Evolutionary conservation across 2,113 vertebrate genomes (phyloP).

Genomic region (Labeo catla): DNA sequence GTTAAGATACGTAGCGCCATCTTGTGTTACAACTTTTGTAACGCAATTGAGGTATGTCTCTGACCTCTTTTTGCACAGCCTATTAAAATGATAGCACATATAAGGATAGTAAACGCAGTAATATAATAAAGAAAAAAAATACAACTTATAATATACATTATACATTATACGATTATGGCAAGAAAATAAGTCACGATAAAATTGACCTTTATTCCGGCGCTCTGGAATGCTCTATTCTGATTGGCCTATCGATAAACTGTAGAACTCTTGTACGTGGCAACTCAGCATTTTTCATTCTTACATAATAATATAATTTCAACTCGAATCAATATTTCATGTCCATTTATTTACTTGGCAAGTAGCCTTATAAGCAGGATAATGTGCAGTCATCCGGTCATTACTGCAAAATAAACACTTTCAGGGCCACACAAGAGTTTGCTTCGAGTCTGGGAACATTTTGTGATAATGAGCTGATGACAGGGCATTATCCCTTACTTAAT

Average conservation of each 20-base stretch:
- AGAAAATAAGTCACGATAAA: background rate
- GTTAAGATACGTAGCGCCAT: conserved; percentile 19
- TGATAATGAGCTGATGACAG: background rate
- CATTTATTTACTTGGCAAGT: conserved; percentile 11
- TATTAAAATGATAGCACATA: background rate
- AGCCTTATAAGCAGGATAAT: background rate
- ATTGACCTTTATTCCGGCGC: background rate
- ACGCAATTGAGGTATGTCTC: background rate
- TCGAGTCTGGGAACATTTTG: background rate
- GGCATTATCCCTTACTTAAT: background rate
- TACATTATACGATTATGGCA: background rate
- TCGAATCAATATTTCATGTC: background rate
- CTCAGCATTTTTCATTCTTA: background rate
- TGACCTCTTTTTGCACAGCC: background rate
- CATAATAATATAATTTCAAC: background rate
- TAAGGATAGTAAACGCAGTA: background rate
- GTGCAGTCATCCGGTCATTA: background rate
- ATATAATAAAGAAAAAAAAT: background rate
- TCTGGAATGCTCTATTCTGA: background rate
- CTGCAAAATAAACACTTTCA: background rate
- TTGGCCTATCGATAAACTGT: background rate
- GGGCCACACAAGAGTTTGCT: background rate
- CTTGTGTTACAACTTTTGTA: background rate
- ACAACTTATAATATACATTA: background rate
- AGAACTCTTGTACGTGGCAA: background rate